These are phyloP conservation scores for Delia radicum DNA, from an alignment of 1,140 invertebrate genomes.

Conservation along the genomic window DNA sequence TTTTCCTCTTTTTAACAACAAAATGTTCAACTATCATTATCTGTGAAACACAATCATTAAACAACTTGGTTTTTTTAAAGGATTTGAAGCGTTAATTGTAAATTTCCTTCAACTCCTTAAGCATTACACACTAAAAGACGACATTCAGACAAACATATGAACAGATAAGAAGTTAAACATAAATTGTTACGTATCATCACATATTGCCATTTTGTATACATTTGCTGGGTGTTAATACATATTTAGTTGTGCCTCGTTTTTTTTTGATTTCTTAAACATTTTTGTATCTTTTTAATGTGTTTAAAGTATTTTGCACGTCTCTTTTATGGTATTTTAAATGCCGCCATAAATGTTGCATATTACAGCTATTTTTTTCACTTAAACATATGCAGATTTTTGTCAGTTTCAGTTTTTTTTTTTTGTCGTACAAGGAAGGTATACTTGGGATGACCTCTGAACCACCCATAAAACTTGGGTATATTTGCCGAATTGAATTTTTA, in stretches of 20 bases:
- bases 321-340: slow-evolving; percentile 16
- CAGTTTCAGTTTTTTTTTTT: background rate
- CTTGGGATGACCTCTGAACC: no score
- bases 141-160: background rate
- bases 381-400: background rate
- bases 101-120: background rate
- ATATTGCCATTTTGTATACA: slow-evolving; percentile 10
- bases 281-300: background rate
- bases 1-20: background rate
- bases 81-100: slow-evolving; percentile 9
- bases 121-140: background rate
- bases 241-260: background rate
- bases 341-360: slow-evolving; percentile 23
- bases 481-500: no score
- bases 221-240: background rate
- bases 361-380: background rate
- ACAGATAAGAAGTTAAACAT: background rate
- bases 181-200: slow-evolving; percentile 5
- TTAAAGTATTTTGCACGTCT: slow-evolving; percentile 4
- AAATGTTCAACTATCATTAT: background rate
- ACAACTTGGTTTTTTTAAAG: background rate
- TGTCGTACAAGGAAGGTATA: background rate
- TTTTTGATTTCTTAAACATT: background rate
- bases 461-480: no score
- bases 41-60: background rate